Conservation (phyloP, 2,113 vertebrate genomes). For the Phalacrocorax aristotelis region DNA sequence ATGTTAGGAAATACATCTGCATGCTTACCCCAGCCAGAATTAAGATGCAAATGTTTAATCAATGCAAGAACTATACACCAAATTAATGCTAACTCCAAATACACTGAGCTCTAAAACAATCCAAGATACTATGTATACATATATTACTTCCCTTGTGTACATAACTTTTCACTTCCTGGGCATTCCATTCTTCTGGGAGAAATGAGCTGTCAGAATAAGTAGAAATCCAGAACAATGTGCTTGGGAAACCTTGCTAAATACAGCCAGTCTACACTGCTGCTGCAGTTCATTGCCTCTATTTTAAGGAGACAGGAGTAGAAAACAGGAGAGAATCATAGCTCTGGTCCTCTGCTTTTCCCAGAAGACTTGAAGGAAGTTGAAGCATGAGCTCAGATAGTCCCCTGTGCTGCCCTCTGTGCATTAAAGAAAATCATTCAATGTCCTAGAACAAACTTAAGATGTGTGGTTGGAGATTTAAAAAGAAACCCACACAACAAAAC, state of each 20-base stretch:
- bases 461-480: neutral
- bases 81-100: neutral
- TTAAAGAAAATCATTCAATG: neutral
- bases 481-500: neutral
- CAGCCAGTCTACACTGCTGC: neutral
- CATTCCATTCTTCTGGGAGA: neutral
- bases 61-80: neutral
- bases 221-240: neutral
- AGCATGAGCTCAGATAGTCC: neutral
- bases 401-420: neutral
- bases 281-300: neutral
- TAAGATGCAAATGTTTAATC: neutral
- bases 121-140: neutral
- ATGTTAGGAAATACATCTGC: neutral
- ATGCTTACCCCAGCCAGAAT: neutral
- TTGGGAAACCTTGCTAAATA: neutral
- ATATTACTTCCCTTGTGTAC: neutral
- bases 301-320: neutral
- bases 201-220: neutral
- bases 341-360: neutral
- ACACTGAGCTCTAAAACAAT: neutral
- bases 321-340: neutral
- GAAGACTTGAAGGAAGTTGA: neutral
- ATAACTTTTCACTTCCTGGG: neutral
- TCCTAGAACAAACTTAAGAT: neutral